Evolutionary conservation across 2,888 invertebrate genomes (phyloP).

Genomic region (Pteria penguin): DNA sequence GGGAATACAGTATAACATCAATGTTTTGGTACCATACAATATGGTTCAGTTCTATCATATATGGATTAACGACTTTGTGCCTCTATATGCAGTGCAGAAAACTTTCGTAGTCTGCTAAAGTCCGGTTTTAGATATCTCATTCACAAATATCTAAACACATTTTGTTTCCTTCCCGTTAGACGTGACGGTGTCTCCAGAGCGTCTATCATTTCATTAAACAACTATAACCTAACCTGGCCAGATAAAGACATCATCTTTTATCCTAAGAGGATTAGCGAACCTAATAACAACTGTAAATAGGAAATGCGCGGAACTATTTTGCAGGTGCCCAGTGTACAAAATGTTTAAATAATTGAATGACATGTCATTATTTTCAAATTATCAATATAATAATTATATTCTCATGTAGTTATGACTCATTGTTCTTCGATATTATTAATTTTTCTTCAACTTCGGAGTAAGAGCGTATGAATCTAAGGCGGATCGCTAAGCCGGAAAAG

Average conservation of each 20-base stretch:
- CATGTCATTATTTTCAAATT: no score
- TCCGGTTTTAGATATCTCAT: no score
- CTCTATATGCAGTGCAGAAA: no score
- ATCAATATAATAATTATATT: no score
- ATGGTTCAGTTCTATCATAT: slow-evolving; percentile 26
- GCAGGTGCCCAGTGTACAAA: no score
- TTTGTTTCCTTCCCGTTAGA: no score
- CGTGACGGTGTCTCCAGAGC: slow-evolving; percentile 33
- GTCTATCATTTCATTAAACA: slow-evolving; percentile 51
- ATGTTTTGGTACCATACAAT: slow-evolving; percentile 15
- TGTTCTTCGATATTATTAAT: no score
- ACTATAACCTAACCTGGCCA: slow-evolving; percentile 62
- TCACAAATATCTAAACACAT: no score
- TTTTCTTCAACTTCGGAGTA: no score
- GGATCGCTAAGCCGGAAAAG: neutral
- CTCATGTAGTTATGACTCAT: no score
- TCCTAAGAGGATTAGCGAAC: slow-evolving; percentile 74
- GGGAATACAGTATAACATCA: neutral
- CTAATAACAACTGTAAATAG: slow-evolving; percentile 49
- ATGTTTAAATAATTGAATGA: no score
- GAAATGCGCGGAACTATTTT: slow-evolving; percentile 49
- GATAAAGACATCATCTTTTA: slow-evolving; percentile 68
- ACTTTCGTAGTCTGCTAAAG: no score
- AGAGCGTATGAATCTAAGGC: neutral
- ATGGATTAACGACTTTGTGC: slow-evolving; percentile 33